Conservation (phyloP, 1,140 invertebrate genomes). For the Galleria mellonella region DNA sequence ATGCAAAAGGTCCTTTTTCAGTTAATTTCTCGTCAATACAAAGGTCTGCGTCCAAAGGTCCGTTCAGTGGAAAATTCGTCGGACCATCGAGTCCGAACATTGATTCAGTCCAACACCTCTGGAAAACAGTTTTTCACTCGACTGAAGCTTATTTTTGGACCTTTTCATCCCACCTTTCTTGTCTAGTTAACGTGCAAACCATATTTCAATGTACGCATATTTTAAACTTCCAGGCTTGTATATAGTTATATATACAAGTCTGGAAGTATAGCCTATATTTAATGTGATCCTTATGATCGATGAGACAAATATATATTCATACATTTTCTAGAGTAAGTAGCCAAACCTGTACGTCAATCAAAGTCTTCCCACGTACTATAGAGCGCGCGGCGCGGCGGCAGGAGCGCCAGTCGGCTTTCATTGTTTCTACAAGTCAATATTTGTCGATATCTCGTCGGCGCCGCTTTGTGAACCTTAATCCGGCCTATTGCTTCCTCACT, state of each 20-base stretch:
- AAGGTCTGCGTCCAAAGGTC: constrained; percentile 52
- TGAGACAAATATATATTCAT: not conserved
- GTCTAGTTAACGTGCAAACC: constrained; percentile 46
- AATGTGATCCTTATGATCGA: no score
- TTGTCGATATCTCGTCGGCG: constrained; percentile 53
- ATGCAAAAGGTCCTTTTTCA: constrained; percentile 52
- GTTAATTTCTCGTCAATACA: constrained; percentile 57
- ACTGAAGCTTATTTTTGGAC: constrained; percentile 64
- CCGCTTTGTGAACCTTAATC: constrained; percentile 57
- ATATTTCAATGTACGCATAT: constrained; percentile 11
- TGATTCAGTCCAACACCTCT: constrained; percentile 67
- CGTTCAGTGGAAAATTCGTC: constrained; percentile 67
- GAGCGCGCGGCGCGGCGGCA: constrained; percentile 13
- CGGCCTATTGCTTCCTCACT: constrained; percentile 44
- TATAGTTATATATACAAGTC: no score
- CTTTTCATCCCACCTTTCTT: constrained; percentile 67
- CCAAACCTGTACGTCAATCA: constrained; percentile 29
- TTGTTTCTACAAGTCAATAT: constrained; percentile 71
- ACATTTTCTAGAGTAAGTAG: constrained; percentile 12
- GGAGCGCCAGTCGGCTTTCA: constrained; percentile 26
- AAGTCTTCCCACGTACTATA: constrained; percentile 29
- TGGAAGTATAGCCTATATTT: no score
- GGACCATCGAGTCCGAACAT: constrained; percentile 61
- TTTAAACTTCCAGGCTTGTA: not conserved
- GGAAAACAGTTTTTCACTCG: constrained; percentile 66